phyloP scores from a whole-genome alignment of 1,140 invertebrate genomes.

The Drosophila bipectinata region DNA sequence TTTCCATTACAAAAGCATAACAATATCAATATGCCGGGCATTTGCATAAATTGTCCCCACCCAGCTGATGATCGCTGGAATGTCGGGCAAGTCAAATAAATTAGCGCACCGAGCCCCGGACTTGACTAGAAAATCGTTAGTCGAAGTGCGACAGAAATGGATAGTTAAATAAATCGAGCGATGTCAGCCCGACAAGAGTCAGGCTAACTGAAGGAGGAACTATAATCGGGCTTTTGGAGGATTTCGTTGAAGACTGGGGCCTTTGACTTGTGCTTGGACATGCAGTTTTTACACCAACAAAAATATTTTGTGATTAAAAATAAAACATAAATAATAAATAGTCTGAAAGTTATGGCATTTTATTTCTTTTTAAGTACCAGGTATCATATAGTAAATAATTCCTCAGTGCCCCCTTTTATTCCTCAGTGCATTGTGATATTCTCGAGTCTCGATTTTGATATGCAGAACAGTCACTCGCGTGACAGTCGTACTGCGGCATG shows the following conservation, averaged over 20 bases:
- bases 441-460: constrained; percentile 60
- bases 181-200: constrained; percentile 56
- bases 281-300: constrained; percentile 32
- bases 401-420: background rate
- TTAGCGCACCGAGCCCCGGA: constrained; percentile 53
- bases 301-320: background rate
- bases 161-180: constrained; percentile 79
- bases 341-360: background rate
- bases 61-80: constrained; percentile 28
- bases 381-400: background rate
- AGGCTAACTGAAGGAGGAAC: constrained; percentile 5
- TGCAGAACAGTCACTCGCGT: constrained; percentile 63
- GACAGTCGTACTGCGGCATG: constrained; percentile 28
- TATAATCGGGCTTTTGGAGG: constrained; percentile 17
- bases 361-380: background rate
- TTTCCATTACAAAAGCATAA: constrained; percentile 65
- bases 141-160: constrained; percentile 73
- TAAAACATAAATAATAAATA: background rate
- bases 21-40: constrained; percentile 56
- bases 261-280: constrained; percentile 23
- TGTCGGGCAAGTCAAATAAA: constrained; percentile 61
- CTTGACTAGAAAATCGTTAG: constrained; percentile 77
- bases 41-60: constrained; percentile 53
- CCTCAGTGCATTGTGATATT: constrained; percentile 20
- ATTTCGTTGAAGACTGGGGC: constrained; percentile 19